phyloP scores from a whole-genome alignment of 2,113 vertebrate species.

The Aldabrachelys gigantea region DNA sequence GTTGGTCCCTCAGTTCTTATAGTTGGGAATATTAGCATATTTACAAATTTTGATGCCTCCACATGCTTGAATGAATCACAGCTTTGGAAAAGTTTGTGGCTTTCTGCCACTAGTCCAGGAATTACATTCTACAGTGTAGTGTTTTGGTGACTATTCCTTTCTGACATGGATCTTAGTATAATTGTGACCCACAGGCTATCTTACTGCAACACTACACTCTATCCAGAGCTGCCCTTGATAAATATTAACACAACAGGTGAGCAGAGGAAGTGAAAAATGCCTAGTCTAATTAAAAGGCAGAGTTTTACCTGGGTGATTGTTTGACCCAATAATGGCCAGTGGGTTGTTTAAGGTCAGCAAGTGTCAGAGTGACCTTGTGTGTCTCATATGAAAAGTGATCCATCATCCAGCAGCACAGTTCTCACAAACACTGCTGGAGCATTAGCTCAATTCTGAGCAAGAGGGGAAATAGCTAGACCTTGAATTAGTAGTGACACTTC shows the following conservation, averaged over 20 bases:
- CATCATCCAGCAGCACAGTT: not conserved
- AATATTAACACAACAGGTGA: not conserved
- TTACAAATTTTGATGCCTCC: not conserved
- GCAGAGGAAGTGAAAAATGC: not conserved
- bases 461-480: not conserved
- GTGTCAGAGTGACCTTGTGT: not conserved
- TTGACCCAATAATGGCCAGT: not conserved
- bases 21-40: not conserved
- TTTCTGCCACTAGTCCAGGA: not conserved
- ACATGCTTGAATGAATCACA: not conserved
- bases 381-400: not conserved
- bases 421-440: not conserved
- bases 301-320: not conserved
- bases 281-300: not conserved
- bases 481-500: not conserved
- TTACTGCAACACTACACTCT: not conserved
- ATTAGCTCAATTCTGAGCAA: not conserved
- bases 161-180: not conserved
- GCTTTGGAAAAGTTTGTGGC: not conserved
- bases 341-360: not conserved
- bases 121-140: not conserved
- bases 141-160: not conserved
- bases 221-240: not conserved
- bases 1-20: not conserved
- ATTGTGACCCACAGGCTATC: not conserved